Conservation (phyloP, 2,797 vertebrate genomes). For the Fundulus diaphanus region DNA sequence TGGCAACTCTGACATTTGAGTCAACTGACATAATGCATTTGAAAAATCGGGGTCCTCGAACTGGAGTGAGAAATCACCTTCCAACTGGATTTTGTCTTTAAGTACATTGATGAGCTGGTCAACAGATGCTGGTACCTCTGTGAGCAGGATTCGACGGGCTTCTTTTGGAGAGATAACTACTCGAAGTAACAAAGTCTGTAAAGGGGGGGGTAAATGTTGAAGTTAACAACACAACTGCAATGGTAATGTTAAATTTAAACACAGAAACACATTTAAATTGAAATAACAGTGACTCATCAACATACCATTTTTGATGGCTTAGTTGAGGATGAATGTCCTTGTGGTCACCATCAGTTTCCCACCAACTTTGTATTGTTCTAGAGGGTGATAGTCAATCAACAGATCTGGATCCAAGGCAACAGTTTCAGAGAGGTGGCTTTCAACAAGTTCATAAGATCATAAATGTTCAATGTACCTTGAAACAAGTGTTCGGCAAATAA, state of each 20-base stretch:
- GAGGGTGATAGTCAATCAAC: background rate
- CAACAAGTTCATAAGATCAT: background rate
- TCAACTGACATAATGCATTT: background rate
- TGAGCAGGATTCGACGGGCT: background rate
- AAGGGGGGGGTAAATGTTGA: background rate
- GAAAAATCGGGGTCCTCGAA: background rate
- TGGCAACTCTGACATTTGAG: background rate
- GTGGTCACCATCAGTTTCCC: background rate
- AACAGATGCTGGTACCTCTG: background rate
- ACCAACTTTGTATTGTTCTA: background rate
- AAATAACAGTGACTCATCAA: background rate
- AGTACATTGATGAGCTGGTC: background rate
- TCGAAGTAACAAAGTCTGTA: background rate
- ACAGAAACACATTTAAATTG: background rate
- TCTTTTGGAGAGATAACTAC: background rate
- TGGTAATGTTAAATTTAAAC: conserved; percentile 2
- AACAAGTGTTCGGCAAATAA: background rate
- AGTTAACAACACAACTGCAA: background rate
- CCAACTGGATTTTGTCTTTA: background rate
- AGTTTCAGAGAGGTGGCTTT: background rate
- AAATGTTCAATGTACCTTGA: conserved; percentile 8
- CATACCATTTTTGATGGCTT: background rate
- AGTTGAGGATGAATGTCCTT: background rate
- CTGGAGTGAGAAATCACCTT: background rate
- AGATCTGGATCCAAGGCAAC: background rate